Evolutionary conservation across 2,888 invertebrate genomes (phyloP), one percentile per base, ranked within the genome.

Genomic region (Alviniconcha strummeri): DNA sequence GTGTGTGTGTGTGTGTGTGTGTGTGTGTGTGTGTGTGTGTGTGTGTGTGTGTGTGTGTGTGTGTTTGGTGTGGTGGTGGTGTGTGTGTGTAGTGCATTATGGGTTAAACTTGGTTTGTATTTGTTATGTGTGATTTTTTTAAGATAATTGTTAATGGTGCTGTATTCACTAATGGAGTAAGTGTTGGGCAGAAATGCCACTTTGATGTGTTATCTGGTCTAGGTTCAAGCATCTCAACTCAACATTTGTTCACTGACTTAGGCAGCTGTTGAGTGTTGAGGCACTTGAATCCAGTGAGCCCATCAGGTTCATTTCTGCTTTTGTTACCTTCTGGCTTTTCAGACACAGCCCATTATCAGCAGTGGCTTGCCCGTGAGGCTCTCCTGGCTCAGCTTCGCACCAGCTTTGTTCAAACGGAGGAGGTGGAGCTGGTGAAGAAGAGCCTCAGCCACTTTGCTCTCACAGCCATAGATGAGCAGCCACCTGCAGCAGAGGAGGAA

Each of bases 341-440:
- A 91, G 91, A 88, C 71, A 88, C 87, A 3, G 88, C 88, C 71
- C 89, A 90, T 54, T 91, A 90, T 81, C 86, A 84, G 55, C 91
- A 91, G 69, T 91, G 90, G 91, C 81, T 90, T 55, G 84, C 87
- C 52, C 90, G 92, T 81, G 91, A 92, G 77, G 86, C 89, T 5
- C 91, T 91, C 83, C 89, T 90, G 13, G 89, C 90, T 74, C 90
- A 88, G 72, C 84, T 90, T 15, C 85, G 90, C 1, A 83, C 89
- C 17, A 82, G 85, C 4, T 92, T 90, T 86, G 85, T 92, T 7
- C 85, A 86, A 36, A 87, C 90, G 56, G 80, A 87, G n/a, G 90
- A 77, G 9, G 19, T 19, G 57, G 76, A 77, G 57, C 54, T 11
- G 5, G 19, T 77, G 15, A 77, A 19, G 76, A 19, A 5, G 19